Conservation (phyloP, 2,797 vertebrate species). For the Sebastiscus tertius region DNA sequence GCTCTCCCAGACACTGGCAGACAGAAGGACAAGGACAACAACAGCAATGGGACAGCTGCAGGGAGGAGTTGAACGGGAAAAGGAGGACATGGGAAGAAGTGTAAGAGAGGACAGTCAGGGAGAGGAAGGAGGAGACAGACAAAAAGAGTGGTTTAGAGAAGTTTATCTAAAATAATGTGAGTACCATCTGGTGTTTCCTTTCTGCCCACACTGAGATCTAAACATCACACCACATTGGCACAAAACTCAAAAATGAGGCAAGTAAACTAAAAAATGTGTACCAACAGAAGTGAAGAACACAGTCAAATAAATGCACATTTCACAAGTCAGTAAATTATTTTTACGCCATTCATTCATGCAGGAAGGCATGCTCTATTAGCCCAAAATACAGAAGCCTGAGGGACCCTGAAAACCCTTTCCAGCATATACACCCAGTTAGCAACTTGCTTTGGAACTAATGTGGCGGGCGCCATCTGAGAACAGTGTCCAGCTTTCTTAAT, state of each 20-base stretch:
- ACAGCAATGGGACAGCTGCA: conserved; percentile 9
- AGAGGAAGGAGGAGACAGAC: neutral
- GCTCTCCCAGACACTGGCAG: conserved; percentile 44
- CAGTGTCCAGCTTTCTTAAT: neutral
- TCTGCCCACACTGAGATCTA: neutral
- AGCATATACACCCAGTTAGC: neutral
- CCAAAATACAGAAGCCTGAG: neutral
- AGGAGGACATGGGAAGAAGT: neutral
- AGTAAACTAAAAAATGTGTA: neutral
- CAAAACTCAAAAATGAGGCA: neutral
- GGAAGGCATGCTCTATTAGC: neutral
- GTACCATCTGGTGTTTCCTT: neutral
- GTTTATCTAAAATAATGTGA: neutral
- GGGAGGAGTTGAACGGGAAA: neutral
- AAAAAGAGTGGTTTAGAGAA: neutral
- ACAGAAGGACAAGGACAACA: conserved; percentile 52
- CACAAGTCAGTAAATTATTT: neutral
- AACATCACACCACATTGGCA: neutral
- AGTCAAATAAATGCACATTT: neutral
- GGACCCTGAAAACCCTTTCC: neutral
- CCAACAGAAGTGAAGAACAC: neutral
- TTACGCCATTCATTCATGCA: neutral
- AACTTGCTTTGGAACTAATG: too few relatives aligned
- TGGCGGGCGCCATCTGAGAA: neutral
- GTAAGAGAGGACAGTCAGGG: neutral